These are phyloP conservation scores for Scolanthus callimorphus DNA, from an alignment of 92 coral and sea anemone species.

Conservation along the genomic window DNA sequence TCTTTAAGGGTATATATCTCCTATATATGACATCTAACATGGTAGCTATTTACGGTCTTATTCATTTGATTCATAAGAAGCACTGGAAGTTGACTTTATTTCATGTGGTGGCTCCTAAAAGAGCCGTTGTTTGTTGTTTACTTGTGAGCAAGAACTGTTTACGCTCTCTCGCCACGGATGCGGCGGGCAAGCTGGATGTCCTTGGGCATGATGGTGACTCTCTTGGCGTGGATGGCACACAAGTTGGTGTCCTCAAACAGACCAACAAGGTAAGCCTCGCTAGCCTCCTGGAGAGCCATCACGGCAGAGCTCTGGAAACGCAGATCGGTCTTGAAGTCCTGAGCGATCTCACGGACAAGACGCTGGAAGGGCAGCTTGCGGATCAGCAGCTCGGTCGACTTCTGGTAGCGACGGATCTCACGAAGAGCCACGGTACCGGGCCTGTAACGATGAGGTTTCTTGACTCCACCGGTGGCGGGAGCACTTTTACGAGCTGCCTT, in stretches of 20 bases:
- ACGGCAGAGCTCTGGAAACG: constrained; percentile 96
- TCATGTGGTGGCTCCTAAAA: constrained; percentile 19
- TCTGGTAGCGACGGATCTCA: constrained; percentile 75
- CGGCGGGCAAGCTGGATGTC: constrained; percentile 98
- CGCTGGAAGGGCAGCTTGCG: constrained; percentile 78
- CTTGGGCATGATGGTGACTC: constrained; percentile 99
- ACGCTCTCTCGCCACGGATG: constrained; percentile 90
- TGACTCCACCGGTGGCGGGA: constrained; percentile 75
- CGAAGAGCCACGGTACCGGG: constrained; percentile 79
- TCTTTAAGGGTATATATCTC: no score
- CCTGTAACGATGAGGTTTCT: constrained; percentile 67
- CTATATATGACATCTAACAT: no score
- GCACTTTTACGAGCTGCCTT: constrained; percentile 78
- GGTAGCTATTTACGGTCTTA: no score
- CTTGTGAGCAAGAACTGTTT: constrained; percentile 7
- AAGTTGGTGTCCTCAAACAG: constrained; percentile 98
- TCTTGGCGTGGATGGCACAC: constrained; percentile 99
- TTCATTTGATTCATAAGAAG: background rate
- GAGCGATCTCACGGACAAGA: constrained; percentile 86
- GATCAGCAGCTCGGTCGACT: constrained; percentile 69
- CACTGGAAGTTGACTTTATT: background rate
- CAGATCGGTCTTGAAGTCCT: constrained; percentile 88
- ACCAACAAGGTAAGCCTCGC: constrained; percentile 98
- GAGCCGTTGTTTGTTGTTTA: constrained; percentile 14
- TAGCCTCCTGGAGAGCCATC: constrained; percentile 94